phyloP scores from a whole-genome alignment of 2,888 invertebrate species.

The Campaea margaritaria region DNA sequence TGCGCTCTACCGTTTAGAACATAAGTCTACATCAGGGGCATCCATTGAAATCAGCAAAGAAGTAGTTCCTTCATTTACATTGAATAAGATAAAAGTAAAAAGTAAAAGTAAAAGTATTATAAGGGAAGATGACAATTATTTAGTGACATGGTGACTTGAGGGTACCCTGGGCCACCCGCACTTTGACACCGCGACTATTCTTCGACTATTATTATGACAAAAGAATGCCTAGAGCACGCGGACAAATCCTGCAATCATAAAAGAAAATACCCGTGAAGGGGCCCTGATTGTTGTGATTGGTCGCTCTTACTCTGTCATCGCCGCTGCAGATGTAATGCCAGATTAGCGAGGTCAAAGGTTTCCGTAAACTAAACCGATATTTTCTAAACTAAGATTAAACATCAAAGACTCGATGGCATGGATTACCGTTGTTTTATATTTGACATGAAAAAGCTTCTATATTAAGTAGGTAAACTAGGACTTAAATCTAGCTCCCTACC shows the following conservation, averaged over 20 bases:
- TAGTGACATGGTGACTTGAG: too few species aligned
- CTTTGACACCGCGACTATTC: background rate
- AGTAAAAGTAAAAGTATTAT: too few species aligned
- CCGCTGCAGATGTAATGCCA: slow-evolving; percentile 50
- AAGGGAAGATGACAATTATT: too few species aligned
- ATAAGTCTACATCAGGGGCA: background rate
- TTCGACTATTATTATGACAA: background rate
- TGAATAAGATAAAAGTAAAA: too few species aligned
- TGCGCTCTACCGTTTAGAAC: background rate
- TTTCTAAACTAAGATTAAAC: slow-evolving; percentile 16
- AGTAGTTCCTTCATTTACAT: too few species aligned
- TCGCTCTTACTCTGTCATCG: slow-evolving; percentile 59
- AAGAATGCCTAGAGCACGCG: slow-evolving; percentile 39
- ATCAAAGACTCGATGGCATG: too few species aligned
- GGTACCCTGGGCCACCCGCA: background rate
- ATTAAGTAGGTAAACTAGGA: background rate
- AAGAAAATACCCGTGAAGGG: slow-evolving; percentile 75
- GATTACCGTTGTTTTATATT: too few species aligned
- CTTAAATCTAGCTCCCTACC: too few species aligned
- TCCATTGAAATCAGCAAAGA: background rate
- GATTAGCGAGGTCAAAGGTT: slow-evolving; percentile 62
- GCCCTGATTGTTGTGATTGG: slow-evolving; percentile 71
- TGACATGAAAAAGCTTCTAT: too few species aligned
- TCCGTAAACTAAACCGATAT: slow-evolving; percentile 22
- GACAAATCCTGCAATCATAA: slow-evolving; percentile 68